These are phyloP conservation scores for Muscina levida DNA, from an alignment of 2,888 invertebrate genomes.

Conservation along the genomic window DNA sequence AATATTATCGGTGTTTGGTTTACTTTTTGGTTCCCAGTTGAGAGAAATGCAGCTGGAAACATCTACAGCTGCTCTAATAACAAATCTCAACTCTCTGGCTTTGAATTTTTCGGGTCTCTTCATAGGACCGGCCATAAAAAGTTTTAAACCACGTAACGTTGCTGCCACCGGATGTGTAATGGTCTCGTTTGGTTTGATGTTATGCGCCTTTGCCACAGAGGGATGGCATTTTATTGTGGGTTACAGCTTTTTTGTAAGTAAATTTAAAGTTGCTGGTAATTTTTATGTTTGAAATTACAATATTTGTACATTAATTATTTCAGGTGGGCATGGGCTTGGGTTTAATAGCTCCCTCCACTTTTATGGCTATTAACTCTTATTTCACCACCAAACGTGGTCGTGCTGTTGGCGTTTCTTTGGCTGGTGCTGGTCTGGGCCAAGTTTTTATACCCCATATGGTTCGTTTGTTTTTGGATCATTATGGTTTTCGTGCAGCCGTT, in stretches of 20 bases:
- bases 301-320: constrained; percentile 54
- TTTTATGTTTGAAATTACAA: background rate
- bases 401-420: constrained; percentile 88
- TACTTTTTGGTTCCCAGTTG: constrained; percentile 85
- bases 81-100: constrained; percentile 83
- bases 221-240: constrained; percentile 82
- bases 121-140: constrained; percentile 85
- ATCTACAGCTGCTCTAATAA: constrained; percentile 85
- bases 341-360: constrained; percentile 86
- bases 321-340: constrained; percentile 85
- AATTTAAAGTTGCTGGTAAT: too few species aligned
- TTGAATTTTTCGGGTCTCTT: constrained; percentile 82
- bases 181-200: constrained; percentile 81
- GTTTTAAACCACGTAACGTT: constrained; percentile 81
- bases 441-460: constrained; percentile 88
- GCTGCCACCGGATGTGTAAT: constrained; percentile 82
- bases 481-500: constrained; percentile 84
- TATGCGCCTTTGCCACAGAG: constrained; percentile 81
- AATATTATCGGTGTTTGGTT: constrained; percentile 85
- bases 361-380: constrained; percentile 87
- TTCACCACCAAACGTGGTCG: constrained; percentile 85
- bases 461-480: constrained; percentile 83
- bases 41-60: constrained; percentile 84
- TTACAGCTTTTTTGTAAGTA: constrained; percentile 82
- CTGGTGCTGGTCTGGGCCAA: constrained; percentile 88